Evolutionary conservation across 2,113 vertebrate genomes (phyloP), one percentile per base, ranked within the genome.

Genomic region (Lepisosteus osseus): DNA sequence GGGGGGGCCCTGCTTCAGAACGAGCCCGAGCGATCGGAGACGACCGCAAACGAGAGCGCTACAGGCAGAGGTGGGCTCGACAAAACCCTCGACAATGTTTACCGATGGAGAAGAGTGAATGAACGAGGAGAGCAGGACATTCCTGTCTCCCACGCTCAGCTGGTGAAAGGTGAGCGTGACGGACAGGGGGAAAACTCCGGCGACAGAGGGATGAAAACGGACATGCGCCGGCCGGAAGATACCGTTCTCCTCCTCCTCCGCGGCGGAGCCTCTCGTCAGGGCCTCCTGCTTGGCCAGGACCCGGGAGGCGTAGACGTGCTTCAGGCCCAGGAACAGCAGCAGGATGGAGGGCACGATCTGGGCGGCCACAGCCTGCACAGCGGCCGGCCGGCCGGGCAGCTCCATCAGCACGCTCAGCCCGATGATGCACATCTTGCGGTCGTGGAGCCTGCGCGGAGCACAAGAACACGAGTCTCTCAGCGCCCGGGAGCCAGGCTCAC

Each of bases 401-500:
- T 97, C 95, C 92, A 99, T 90, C 67, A 99, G 87, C 73, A 98
- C 92, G 54, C 96, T 98, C 72, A 99, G 87, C 61, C 97, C 97
- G 51, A 99, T 96, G 85, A 99, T 96, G 79, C 97, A 99, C 92
- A 98, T 95, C 87, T 99, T 99, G 62, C 97, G 93, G 83, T 99
- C 97, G 7, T 99, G 97, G 66, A 97, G 93, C 66, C 97, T 99
- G 82, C 2, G 0, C 43, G 47, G 6, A 64, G 42, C 6, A 70
- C 12, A 71, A 45, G 51, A 15, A 12, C 42, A 65, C n/a, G 14
- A 59, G 13, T n/a, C 9, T 59, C 57, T 29, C 29, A 43, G 42
- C 8, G 13, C 51, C 3, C 1, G 29, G 29, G 29, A 5, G 47
- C 9, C 14, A 9, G 74, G 15, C 62, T 61, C 15, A 71, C 1